Conservation (phyloP, 2,888 invertebrate species). For the Drosophila leonis region DNA sequence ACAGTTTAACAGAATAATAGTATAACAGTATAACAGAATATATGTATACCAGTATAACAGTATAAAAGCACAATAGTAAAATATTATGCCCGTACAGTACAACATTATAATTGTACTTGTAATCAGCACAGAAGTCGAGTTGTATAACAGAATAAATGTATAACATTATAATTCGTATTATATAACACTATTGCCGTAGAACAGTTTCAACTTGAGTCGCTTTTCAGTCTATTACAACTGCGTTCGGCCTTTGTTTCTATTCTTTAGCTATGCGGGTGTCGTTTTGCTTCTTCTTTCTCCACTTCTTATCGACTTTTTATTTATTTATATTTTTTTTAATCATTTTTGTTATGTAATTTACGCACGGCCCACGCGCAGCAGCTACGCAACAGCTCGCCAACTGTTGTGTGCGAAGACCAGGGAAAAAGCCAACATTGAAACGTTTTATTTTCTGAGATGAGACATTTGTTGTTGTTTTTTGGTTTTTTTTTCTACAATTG, state of each 20-base stretch:
- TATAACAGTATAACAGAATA: neutral
- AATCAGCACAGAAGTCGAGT: too few relatives aligned
- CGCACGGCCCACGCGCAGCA: conserved; percentile 36
- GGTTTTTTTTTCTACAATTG: conserved; percentile 23
- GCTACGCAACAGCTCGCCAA: conserved; percentile 14
- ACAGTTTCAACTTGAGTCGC: neutral
- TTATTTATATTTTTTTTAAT: neutral
- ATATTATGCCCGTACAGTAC: too few relatives aligned
- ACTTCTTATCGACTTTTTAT: neutral
- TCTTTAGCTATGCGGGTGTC: conserved; percentile 36
- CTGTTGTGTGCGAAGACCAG: conserved; percentile 7
- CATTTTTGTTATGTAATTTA: conserved; percentile 27
- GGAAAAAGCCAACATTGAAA: conserved; percentile 32
- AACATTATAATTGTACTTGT: too few relatives aligned
- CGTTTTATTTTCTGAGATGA: conserved; percentile 27
- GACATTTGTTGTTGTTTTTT: conserved; percentile 18
- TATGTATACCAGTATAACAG: too few relatives aligned
- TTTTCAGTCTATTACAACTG: conserved; percentile 11
- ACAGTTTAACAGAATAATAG: neutral
- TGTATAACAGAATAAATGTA: neutral
- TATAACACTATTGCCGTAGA: neutral
- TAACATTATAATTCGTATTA: too few relatives aligned
- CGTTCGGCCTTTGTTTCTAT: conserved; percentile 5
- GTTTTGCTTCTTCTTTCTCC: conserved; percentile 9
- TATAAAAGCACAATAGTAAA: too few relatives aligned